Evolutionary conservation across 2,888 invertebrate species (phyloP).

Genomic region (Autographa pulchrina): DNA sequence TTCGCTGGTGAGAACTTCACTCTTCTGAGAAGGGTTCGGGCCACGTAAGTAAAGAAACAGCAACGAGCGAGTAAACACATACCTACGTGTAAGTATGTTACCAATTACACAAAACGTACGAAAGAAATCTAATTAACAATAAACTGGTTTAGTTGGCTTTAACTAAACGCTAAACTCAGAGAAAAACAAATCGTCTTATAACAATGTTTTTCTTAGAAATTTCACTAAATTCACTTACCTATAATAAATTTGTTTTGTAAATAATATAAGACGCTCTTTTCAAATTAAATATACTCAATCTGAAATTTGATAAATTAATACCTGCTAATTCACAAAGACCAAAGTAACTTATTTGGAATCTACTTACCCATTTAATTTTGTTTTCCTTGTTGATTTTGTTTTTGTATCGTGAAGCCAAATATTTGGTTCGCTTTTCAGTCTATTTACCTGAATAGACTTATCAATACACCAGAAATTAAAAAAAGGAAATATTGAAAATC

Average conservation of each 20-base stretch:
- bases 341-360: slow-evolving; percentile 7
- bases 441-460: background rate
- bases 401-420: background rate
- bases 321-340: background rate
- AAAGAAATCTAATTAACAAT: slow-evolving; percentile 28
- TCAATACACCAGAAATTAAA: background rate
- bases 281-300: background rate
- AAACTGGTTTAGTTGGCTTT: background rate
- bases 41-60: slow-evolving; percentile 49
- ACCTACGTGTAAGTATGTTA: slow-evolving; percentile 26
- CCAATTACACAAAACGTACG: slow-evolving; percentile 26
- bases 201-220: background rate
- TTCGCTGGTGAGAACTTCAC: slow-evolving; percentile 61
- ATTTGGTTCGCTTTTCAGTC: background rate
- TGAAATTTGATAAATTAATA: slow-evolving; percentile 8
- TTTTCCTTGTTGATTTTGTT: slow-evolving; percentile 5
- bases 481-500: background rate
- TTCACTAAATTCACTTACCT: background rate
- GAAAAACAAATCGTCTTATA: background rate
- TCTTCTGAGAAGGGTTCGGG: slow-evolving; percentile 47
- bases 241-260: background rate
- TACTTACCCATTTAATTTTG: background rate
- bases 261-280: background rate
- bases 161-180: background rate
- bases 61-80: slow-evolving; percentile 29